These are phyloP conservation scores for Xiphydria camelus DNA, from an alignment of 2,888 invertebrate genomes.

Conservation along the genomic window DNA sequence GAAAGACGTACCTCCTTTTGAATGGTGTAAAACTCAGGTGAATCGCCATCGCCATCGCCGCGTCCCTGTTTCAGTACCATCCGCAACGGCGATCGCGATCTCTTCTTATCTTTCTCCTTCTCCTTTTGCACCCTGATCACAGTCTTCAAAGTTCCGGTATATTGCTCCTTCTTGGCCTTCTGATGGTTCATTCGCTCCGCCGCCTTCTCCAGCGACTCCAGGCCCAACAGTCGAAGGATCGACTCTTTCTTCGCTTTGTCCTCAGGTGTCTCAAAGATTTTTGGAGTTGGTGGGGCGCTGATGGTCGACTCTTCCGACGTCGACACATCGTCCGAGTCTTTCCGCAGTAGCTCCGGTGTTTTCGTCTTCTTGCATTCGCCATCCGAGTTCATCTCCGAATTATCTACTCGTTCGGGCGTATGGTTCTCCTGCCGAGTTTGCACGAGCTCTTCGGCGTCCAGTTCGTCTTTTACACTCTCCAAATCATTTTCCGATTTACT, in stretches of 20 bases:
- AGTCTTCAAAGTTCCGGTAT: slow-evolving; percentile 82
- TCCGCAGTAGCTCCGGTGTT: slow-evolving; percentile 33
- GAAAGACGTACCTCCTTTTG: slow-evolving; percentile 66
- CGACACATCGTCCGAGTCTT: slow-evolving; percentile 50
- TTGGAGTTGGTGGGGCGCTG: slow-evolving; percentile 39
- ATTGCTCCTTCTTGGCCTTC: slow-evolving; percentile 67
- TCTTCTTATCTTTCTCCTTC: slow-evolving; percentile 66
- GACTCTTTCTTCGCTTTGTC: slow-evolving; percentile 72
- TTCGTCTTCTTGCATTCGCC: slow-evolving; percentile 30
- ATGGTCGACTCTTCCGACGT: slow-evolving; percentile 51
- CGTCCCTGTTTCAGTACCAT: slow-evolving; percentile 74
- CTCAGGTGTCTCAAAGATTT: slow-evolving; percentile 63
- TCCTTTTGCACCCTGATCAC: slow-evolving; percentile 71
- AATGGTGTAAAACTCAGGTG: slow-evolving; percentile 69
- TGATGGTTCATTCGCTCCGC: slow-evolving; percentile 57
- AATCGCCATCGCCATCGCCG: slow-evolving; percentile 59
- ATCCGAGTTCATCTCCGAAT: slow-evolving; percentile 21
- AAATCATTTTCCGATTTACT: slow-evolving; percentile 54
- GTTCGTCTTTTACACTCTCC: slow-evolving; percentile 15
- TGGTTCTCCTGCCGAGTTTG: slow-evolving; percentile 3
- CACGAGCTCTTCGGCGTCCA: slow-evolving; percentile 4
- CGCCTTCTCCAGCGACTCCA: slow-evolving; percentile 75
- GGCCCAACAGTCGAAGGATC: slow-evolving; percentile 73
- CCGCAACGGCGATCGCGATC: slow-evolving; percentile 71
- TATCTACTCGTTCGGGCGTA: slow-evolving; percentile 15